Percentiles rank a stretch among this genome's conserved stretches.
Conservation (phyloP, 2,797 vertebrate species). For the Epinephelus coioides region DNA sequence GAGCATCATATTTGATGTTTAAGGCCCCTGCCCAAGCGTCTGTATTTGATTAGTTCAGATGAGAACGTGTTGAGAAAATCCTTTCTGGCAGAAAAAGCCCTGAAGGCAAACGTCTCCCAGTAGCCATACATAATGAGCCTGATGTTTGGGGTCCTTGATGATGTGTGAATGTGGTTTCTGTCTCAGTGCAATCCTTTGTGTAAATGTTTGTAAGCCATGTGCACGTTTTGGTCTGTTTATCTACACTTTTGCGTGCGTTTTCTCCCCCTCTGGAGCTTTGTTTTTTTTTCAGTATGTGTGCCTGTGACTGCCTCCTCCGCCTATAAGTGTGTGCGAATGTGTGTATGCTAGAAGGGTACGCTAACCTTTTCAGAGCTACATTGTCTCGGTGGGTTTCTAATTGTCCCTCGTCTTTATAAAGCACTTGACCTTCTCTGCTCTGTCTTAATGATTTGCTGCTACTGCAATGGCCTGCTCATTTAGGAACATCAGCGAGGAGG, state of each 20-base stretch:
- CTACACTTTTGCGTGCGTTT: background rate
- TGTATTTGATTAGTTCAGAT: too few species aligned
- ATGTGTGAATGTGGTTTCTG: background rate
- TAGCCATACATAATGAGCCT: too few species aligned
- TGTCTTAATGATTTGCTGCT: slow-evolving; percentile 77
- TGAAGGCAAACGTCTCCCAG: too few species aligned
- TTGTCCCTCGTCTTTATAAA: slow-evolving; percentile 75
- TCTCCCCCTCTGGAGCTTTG: slow-evolving; percentile 8
- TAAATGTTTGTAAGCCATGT: background rate
- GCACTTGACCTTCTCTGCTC: slow-evolving; percentile 76
- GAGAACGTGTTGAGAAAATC: too few species aligned
- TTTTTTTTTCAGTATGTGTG: background rate
- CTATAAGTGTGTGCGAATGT: slow-evolving; percentile 11
- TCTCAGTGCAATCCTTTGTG: slow-evolving; percentile 1
- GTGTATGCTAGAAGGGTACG: slow-evolving; percentile 32
- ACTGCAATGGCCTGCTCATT: slow-evolving; percentile 62
- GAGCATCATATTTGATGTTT: too few species aligned
- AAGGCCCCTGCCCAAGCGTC: too few species aligned
- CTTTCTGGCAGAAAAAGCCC: too few species aligned
- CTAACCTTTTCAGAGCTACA: slow-evolving; percentile 73
- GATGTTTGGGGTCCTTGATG: background rate
- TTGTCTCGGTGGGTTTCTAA: slow-evolving; percentile 72
- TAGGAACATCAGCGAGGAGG: slow-evolving; percentile 55
- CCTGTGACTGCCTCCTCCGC: slow-evolving; percentile 27
- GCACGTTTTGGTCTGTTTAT: background rate